Conservation (phyloP, 2,113 vertebrate genomes). For the Anolis carolinensis region DNA sequence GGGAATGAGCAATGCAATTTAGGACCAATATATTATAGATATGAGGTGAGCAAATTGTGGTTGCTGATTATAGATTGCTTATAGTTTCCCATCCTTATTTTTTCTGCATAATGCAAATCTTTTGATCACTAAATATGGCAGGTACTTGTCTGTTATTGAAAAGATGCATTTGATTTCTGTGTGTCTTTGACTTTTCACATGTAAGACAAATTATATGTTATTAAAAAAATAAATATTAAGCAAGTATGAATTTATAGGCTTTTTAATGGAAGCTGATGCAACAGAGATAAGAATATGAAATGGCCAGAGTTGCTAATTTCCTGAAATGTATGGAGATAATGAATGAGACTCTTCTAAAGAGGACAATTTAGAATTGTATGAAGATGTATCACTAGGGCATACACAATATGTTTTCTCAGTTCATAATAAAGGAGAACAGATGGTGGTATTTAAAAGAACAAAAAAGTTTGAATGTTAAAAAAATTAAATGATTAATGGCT, state of each 20-base stretch:
- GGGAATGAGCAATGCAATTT: no score
- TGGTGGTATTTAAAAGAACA: constrained; percentile 19
- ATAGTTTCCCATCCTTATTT: not conserved
- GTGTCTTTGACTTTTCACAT: constrained; percentile 28
- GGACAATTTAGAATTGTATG: not conserved
- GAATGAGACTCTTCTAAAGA: not conserved
- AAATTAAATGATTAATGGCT: constrained; percentile 18
- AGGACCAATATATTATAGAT: not conserved
- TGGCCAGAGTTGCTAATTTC: constrained; percentile 36
- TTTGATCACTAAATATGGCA: constrained; percentile 20
- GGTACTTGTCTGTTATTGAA: constrained; percentile 29
- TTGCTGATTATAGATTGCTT: not conserved
- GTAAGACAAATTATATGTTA: constrained; percentile 25
- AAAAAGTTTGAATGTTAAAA: not conserved
- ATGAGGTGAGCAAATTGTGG: not conserved
- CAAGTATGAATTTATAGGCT: constrained; percentile 37
- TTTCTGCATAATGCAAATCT: constrained; percentile 50
- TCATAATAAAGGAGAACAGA: constrained; percentile 19
- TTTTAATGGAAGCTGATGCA: constrained; percentile 40
- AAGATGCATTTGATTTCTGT: constrained; percentile 44
- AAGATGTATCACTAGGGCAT: constrained; percentile 12
- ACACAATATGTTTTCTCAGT: not conserved
- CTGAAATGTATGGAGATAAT: not conserved
- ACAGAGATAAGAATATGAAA: constrained; percentile 25
- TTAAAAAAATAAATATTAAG: constrained; percentile 45